Evolutionary conservation across 2,113 vertebrate species (phyloP), one percentile per base, ranked within the genome.

Genomic region (Pycnonotus jocosus): DNA sequence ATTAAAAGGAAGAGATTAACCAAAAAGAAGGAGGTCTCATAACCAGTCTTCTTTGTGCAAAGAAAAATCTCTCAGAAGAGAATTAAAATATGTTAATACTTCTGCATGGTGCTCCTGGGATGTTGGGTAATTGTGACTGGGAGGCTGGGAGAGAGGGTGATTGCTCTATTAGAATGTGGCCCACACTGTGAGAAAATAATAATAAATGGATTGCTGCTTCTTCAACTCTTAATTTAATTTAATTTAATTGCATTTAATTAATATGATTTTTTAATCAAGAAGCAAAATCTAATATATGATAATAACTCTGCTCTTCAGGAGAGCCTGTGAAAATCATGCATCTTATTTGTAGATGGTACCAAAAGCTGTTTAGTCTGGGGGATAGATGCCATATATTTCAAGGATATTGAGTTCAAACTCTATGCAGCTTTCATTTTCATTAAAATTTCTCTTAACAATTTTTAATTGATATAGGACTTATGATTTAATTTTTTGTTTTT

Each of bases 181-280:
- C 96, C 93, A 93, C 83, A 92, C 72, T 81, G 90, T 93, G 92
- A 92, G 90, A 88, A 96, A 94, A 95, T 92, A 94, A 83, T 91
- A 94, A 92, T 93, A 92, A 96, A 96, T 95, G 82, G 86, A 94
- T 96, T 92, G 90, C 88, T 92, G 83, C 80, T 88, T 94, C 92
- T 96, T 94, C 88, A 95, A 78, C 72, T 95, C 93, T 88, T 97
- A 95, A 97, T 95, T 96, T 96, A 95, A 96, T 95, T 95, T 96
- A 88, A 92, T 95, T 86, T 95, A 96, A 96, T 97, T 96, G 72
- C 93, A 92, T 92, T 94, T 97, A 97, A 97, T 97, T 97, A 97
- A 96, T 97, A 94, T 83, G 76, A 92, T 92, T 92, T 96, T 97
- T 95, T 95, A 96, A 96, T 95, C 92, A 96, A 88, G 95, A 92